Evolutionary conservation across 2,888 invertebrate species (phyloP).

Genomic region (Emmelina monodactyla): DNA sequence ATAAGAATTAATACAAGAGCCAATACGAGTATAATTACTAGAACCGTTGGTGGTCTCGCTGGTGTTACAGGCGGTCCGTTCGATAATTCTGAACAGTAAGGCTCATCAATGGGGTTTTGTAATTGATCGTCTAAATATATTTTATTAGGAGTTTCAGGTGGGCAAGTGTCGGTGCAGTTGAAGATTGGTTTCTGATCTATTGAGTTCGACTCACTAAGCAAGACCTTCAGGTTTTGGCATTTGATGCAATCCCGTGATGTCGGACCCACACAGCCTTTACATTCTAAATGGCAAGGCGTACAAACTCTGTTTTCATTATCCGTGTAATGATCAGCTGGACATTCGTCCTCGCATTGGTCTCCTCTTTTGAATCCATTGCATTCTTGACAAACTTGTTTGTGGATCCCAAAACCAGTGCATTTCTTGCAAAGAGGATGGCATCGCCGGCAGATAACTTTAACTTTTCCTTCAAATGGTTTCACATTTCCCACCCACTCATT

Average conservation of each 20-base stretch:
- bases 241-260: constrained; percentile 76
- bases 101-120: constrained; percentile 70
- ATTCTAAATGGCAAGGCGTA: constrained; percentile 80
- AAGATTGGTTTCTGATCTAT: constrained; percentile 73
- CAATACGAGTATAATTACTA: constrained; percentile 64
- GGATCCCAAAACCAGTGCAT: constrained; percentile 89
- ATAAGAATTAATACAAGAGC: constrained; percentile 62
- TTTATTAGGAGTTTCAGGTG: constrained; percentile 77
- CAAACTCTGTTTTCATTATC: constrained; percentile 77
- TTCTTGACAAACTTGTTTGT: constrained; percentile 84
- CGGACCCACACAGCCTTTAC: constrained; percentile 84
- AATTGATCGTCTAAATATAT: constrained; percentile 74
- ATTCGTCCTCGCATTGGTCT: constrained; percentile 91
- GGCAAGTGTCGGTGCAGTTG: constrained; percentile 87
- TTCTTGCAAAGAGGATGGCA: constrained; percentile 90
- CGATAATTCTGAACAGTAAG: constrained; percentile 77
- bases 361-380: constrained; percentile 87
- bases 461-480: constrained; percentile 82
- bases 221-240: constrained; percentile 81
- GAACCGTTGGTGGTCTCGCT: constrained; percentile 45
- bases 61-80: constrained; percentile 39
- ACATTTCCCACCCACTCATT: constrained; percentile 85
- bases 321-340: constrained; percentile 84
- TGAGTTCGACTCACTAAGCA: constrained; percentile 48
- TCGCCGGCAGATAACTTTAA: constrained; percentile 86